A percentile compares a stretch with the other conserved stretches of the same genome.
These are phyloP conservation scores for Porites australiensis DNA, from an alignment of 64 coral and sea anemone species.

Conservation along the genomic window DNA sequence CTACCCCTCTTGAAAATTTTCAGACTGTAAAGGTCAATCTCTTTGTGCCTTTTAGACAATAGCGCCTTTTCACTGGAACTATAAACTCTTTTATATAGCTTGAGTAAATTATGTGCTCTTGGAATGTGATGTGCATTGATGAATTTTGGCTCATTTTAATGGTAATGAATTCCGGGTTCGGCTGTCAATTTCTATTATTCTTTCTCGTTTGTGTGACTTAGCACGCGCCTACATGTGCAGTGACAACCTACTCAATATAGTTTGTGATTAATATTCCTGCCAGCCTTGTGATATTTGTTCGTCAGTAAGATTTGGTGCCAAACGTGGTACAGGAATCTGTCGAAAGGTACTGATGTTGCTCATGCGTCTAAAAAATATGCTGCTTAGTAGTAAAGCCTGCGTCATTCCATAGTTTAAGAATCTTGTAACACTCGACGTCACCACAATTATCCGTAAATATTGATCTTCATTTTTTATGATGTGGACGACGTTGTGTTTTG, in stretches of 20 bases:
- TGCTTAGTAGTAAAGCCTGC: background rate
- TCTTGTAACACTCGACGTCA: background rate
- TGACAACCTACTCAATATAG: background rate
- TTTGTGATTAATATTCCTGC: background rate
- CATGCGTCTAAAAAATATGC: background rate
- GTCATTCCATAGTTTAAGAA: background rate
- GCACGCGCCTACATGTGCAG: background rate
- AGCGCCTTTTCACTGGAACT: background rate
- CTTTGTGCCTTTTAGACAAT: slow-evolving; percentile 47
- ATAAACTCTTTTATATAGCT: background rate
- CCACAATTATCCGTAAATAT: slow-evolving; percentile 12
- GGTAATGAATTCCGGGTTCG: background rate
- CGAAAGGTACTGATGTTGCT: background rate
- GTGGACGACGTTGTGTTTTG: background rate
- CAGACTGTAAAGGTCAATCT: slow-evolving; percentile 35
- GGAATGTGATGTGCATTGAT: background rate
- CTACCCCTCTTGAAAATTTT: background rate
- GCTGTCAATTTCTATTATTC: background rate
- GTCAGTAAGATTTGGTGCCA: background rate
- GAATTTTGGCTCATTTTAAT: background rate
- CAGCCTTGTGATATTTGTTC: background rate
- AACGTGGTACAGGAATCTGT: background rate
- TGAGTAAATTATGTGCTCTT: background rate
- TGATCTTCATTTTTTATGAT: background rate
- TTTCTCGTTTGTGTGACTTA: background rate